Evolutionary conservation across 2,888 invertebrate species (phyloP), one percentile per base, ranked within the genome.

Genomic region (Druceiella hillmani): DNA sequence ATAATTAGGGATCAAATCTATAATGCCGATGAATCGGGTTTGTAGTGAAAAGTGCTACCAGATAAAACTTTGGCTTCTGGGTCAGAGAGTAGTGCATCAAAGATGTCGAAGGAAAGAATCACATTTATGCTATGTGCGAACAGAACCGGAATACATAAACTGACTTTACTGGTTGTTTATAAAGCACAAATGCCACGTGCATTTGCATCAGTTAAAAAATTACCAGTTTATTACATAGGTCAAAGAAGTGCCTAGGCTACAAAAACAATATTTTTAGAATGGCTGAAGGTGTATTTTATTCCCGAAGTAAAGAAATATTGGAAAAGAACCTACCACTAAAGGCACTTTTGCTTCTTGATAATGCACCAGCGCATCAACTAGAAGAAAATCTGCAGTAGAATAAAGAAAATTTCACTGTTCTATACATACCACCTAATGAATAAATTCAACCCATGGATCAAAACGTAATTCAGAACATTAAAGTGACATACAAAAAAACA

Each of bases 391-490:
- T n/a, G n/a, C 36, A 14, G 33, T 32, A 17, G 36, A 40, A 27
- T 36, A 36, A 7, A 29, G 31, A 3, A 24, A 30, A 14, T 25
- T 40, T 10, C 22, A 16, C 32, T 32, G 3, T 32, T 34, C n/a
- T n/a, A n/a, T n/a, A n/a, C n/a, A n/a, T n/a, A n/a, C n/a, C n/a
- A n/a, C n/a, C n/a, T n/a, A n/a, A n/a, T n/a, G n/a, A n/a, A n/a
- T n/a, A n/a, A 24, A 35, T 35, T 4, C 41, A 41, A 16, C 38
- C 41, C 6, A 41, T 41, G 38, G 41, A 41, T 38, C 41, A 41
- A 35, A 38, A 42, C 36, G 27, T 38, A 16, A 42, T 36, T 6
- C 38, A 42, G 36, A 38, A n/a, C n/a, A 36, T 35, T 15, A 42
- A 42, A 30, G 24, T 32, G 13, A 36, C 35, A 28, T 42, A 42